phyloP scores from a whole-genome alignment of 2,888 invertebrate species.

The Mesoligia furuncula region DNA sequence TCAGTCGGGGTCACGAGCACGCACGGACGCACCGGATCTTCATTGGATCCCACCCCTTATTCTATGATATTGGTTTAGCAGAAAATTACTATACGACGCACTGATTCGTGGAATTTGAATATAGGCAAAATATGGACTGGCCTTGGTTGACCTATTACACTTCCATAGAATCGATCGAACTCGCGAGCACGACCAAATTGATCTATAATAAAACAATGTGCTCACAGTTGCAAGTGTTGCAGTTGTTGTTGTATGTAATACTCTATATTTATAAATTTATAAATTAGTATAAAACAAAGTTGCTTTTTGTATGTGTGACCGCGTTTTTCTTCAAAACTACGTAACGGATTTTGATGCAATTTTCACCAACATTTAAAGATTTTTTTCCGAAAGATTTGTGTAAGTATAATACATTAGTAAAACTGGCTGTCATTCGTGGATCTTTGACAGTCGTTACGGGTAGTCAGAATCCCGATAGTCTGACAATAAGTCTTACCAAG shows the following conservation, averaged over 20 bases:
- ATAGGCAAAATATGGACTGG: neutral
- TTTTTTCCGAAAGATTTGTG: neutral
- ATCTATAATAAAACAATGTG: neutral
- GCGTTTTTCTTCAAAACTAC: neutral
- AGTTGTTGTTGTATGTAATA: neutral
- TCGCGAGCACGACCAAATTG: neutral
- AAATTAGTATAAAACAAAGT: neutral
- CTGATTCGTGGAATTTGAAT: constrained; percentile 7
- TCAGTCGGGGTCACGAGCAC: neutral
- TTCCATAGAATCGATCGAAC: constrained; percentile 34
- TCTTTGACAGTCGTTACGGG: no score
- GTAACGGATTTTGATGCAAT: neutral
- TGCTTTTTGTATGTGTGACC: neutral
- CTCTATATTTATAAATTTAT: neutral
- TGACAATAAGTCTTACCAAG: no score
- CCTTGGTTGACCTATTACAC: constrained; percentile 15
- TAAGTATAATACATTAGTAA: neutral
- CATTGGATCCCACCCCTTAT: neutral
- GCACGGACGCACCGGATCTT: no score
- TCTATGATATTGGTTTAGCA: neutral
- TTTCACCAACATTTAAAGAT: neutral
- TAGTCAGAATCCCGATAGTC: no score
- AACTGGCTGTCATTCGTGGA: no score
- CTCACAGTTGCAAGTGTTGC: neutral
- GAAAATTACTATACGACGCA: neutral